Evolutionary conservation across 2,113 vertebrate genomes (phyloP).

Genomic region (Callipepla squamata): DNA sequence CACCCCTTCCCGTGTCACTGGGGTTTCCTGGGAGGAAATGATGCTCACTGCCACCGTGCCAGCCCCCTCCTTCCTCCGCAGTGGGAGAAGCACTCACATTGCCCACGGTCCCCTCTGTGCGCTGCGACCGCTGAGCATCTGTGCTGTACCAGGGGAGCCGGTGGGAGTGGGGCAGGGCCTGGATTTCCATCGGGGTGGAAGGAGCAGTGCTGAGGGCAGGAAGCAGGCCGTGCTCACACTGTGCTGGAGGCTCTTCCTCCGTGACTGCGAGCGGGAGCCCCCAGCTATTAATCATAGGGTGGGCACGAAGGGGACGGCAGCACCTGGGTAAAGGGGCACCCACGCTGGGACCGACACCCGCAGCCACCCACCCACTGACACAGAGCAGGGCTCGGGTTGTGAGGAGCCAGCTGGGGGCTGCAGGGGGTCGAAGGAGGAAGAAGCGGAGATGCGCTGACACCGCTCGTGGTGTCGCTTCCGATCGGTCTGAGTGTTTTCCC

Average conservation of each 20-base stretch:
- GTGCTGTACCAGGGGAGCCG: not conserved
- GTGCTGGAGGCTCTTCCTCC: not conserved
- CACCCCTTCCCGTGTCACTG: not conserved
- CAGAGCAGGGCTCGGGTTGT: not conserved
- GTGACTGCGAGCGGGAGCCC: rapidly evolving
- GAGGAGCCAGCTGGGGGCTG: not conserved
- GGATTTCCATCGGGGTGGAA: not conserved
- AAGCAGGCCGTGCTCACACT: not conserved
- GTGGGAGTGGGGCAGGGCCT: not conserved
- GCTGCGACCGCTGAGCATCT: not conserved
- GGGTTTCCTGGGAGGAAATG: conserved; percentile 60
- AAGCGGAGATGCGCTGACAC: not conserved
- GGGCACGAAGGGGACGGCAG: not conserved
- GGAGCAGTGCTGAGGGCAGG: not conserved
- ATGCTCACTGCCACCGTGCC: not conserved
- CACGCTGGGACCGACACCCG: conserved; percentile 19
- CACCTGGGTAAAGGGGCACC: conserved; percentile 11
- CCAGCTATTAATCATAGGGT: not conserved
- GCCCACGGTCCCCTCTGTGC: not conserved
- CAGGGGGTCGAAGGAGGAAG: conserved; percentile 23
- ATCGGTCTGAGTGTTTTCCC: not conserved
- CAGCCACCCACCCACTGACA: conserved; percentile 31
- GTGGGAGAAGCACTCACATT: not conserved
- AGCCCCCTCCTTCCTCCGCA: not conserved
- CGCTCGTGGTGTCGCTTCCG: not conserved